phyloP scores from a whole-genome alignment of 2,113 vertebrate species.

The Microtus oregoni region DNA sequence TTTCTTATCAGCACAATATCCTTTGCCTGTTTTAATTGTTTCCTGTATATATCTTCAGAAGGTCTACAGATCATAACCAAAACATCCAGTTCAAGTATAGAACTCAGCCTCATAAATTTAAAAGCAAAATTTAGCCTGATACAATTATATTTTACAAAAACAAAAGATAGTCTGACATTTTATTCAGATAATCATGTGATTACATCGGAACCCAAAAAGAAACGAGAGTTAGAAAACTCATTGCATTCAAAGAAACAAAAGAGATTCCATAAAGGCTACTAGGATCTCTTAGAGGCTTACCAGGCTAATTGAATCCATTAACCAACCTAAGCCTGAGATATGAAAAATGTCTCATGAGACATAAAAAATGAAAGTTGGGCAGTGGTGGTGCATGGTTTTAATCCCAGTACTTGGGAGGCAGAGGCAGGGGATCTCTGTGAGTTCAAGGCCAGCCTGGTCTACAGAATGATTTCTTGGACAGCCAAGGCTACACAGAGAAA shows the following conservation, averaged over 20 bases:
- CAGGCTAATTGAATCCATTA: background rate
- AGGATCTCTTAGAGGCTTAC: background rate
- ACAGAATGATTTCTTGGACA: background rate
- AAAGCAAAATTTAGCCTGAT: background rate
- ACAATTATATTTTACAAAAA: background rate
- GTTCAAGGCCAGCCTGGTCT: background rate
- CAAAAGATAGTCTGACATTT: background rate
- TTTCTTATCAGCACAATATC: background rate
- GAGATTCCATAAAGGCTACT: background rate
- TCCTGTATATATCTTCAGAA: background rate
- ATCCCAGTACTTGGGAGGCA: background rate
- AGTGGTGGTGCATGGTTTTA: background rate
- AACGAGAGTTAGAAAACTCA: background rate
- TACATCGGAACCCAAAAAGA: background rate
- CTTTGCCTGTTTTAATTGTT: background rate
- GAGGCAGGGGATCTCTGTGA: background rate
- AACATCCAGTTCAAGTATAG: background rate
- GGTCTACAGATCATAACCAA: background rate
- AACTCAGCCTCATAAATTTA: background rate
- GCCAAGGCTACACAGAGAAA: background rate
- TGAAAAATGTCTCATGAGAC: background rate
- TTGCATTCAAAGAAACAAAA: background rate
- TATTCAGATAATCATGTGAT: background rate
- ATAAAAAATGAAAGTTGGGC: background rate
- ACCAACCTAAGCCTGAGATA: background rate